Evolutionary conservation across 1,140 invertebrate genomes (phyloP).

Genomic region (Hylaeus anthracinus): DNA sequence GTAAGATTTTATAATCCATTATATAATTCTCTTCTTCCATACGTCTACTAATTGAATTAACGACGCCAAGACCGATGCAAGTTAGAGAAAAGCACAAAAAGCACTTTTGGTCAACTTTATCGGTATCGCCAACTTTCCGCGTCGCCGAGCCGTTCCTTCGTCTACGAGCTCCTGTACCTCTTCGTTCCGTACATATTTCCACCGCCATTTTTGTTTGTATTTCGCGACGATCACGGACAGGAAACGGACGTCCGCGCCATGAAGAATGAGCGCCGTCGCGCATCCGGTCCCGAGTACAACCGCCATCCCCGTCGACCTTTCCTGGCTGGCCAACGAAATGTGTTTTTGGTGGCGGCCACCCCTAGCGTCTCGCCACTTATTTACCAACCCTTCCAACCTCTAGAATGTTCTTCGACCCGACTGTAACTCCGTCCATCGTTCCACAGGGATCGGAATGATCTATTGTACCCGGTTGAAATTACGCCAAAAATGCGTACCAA

Average conservation of each 20-base stretch:
- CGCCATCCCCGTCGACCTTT: conserved; percentile 17
- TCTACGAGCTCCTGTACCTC: conserved; percentile 4
- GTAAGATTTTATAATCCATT: too few relatives aligned
- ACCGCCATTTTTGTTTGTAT: conserved; percentile 75
- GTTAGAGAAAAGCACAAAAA: too few relatives aligned
- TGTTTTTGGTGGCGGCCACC: conserved; percentile 22
- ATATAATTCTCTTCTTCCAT: too few relatives aligned
- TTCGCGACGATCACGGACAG: conserved; percentile 72
- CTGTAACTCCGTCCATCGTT: neutral
- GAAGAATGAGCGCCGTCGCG: conserved; percentile 75
- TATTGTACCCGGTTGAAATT: too few relatives aligned
- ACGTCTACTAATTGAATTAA: too few relatives aligned
- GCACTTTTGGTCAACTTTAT: too few relatives aligned
- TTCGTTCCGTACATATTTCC: conserved; percentile 24
- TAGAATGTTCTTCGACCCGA: neutral
- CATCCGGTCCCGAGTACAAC: conserved; percentile 66
- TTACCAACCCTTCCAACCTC: conserved; percentile 22
- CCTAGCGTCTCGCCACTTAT: conserved; percentile 18
- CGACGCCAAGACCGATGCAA: too few relatives aligned
- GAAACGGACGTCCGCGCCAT: conserved; percentile 76
- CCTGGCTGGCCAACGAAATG: conserved; percentile 32
- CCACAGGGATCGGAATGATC: neutral
- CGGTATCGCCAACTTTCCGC: too few relatives aligned
- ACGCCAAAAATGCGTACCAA: too few relatives aligned
- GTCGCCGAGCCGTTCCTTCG: neutral